phyloP scores from a whole-genome alignment of 1,140 invertebrate genomes.

The Oryctes rhinoceros region DNA sequence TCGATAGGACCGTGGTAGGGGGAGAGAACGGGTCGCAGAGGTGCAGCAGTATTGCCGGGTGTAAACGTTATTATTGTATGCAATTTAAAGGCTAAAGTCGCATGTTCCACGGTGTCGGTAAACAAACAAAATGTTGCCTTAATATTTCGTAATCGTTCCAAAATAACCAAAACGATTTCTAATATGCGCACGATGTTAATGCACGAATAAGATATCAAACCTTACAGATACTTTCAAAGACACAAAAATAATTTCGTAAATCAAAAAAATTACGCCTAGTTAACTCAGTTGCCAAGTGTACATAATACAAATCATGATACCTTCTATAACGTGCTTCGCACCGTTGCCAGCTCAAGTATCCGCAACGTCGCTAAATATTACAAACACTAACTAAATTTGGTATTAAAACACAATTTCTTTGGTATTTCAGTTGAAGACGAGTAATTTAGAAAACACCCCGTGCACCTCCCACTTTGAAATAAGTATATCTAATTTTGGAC shows the following conservation, averaged over 20 bases:
- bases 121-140: conserved; percentile 57
- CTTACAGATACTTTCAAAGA: background rate
- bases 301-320: conserved; percentile 47
- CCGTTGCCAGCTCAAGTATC: conserved; percentile 59
- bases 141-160: conserved; percentile 49
- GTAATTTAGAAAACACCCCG: conserved; percentile 30
- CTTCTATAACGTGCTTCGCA: conserved; percentile 57
- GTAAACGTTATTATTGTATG: conserved; percentile 37
- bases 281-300: conserved; percentile 46
- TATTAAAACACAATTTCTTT: conserved; percentile 47
- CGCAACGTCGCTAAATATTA: conserved; percentile 59
- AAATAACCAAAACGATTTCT: conserved; percentile 1
- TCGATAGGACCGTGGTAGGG: conserved; percentile 58
- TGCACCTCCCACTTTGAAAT: conserved; percentile 52
- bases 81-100: conserved; percentile 50
- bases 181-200: background rate
- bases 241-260: conserved; percentile 23
- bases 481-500: conserved; percentile 56
- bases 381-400: conserved; percentile 58
- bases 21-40: conserved; percentile 54
- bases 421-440: conserved; percentile 9
- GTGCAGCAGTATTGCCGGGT: conserved; percentile 46
- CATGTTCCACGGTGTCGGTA: conserved; percentile 52
- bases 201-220: background rate
- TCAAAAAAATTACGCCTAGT: conserved; percentile 39